These are phyloP conservation scores for Holacanthella duospinosa DNA, from an alignment of 2,888 invertebrate species.

Conservation along the genomic window DNA sequence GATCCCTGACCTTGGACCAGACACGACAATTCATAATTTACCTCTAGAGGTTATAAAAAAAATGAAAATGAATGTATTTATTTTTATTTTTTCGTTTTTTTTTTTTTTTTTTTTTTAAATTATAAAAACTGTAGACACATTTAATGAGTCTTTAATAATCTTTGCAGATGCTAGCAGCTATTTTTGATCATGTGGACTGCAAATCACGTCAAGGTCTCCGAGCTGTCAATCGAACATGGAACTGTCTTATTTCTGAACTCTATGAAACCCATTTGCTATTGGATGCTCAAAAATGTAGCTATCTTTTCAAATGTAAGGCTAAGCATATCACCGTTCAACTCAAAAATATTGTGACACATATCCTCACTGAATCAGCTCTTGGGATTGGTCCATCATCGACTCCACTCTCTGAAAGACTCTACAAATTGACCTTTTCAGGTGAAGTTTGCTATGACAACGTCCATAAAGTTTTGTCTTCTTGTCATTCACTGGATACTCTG, in stretches of 20 bases:
- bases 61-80: too few species aligned
- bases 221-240: background rate
- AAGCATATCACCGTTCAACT: background rate
- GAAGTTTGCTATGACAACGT: background rate
- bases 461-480: background rate
- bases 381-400: background rate
- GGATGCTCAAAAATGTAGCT: background rate
- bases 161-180: conserved; percentile 3
- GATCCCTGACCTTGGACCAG: too few species aligned
- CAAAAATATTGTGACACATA: background rate
- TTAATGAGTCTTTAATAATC: too few species aligned
- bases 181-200: background rate
- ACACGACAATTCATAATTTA: background rate
- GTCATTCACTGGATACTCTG: background rate
- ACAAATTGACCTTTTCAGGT: background rate
- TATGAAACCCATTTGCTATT: background rate
- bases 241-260: background rate
- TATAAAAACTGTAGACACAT: background rate
- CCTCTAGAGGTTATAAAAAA: too few species aligned
- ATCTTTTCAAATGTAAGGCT: background rate
- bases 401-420: background rate
- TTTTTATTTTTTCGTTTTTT: too few species aligned
- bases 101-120: background rate
- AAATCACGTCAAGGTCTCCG: background rate
- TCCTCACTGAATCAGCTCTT: background rate